Evolutionary conservation across 2,888 invertebrate species (phyloP).

Genomic region (Sinelater perroti): DNA sequence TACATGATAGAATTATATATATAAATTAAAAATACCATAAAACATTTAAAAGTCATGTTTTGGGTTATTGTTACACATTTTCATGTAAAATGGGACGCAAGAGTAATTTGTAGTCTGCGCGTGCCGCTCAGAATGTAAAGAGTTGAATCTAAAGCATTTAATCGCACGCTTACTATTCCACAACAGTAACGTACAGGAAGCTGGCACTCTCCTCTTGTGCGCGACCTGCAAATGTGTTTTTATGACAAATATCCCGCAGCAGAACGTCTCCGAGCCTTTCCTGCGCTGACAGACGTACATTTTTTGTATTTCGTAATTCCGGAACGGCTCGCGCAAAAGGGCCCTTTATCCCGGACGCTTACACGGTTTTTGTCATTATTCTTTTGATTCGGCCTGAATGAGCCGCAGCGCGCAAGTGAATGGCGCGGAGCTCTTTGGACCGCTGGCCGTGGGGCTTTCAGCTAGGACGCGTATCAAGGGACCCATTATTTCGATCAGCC

Average conservation of each 20-base stretch:
- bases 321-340: not conserved
- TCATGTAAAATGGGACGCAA: conserved; percentile 9
- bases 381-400: conserved; percentile 24
- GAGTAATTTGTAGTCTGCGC: conserved; percentile 17
- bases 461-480: conserved; percentile 33
- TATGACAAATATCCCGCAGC: not conserved
- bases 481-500: conserved; percentile 37
- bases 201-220: conserved; percentile 19
- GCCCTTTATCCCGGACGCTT: not conserved
- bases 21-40: no score
- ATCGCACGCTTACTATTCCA: conserved; percentile 24
- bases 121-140: conserved; percentile 19
- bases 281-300: no score
- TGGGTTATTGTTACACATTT: no score
- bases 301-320: no score
- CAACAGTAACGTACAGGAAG: conserved; percentile 25
- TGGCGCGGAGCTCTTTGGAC: conserved; percentile 25
- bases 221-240: conserved; percentile 7
- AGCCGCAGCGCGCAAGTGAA: conserved; percentile 16
- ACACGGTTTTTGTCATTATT: conserved; percentile 14
- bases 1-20: no score
- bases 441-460: conserved; percentile 28
- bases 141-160: conserved; percentile 25
- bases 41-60: no score
- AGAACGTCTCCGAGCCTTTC: not conserved